phyloP scores from a whole-genome alignment of 2,797 vertebrate species.

The Glossophaga mutica region DNA sequence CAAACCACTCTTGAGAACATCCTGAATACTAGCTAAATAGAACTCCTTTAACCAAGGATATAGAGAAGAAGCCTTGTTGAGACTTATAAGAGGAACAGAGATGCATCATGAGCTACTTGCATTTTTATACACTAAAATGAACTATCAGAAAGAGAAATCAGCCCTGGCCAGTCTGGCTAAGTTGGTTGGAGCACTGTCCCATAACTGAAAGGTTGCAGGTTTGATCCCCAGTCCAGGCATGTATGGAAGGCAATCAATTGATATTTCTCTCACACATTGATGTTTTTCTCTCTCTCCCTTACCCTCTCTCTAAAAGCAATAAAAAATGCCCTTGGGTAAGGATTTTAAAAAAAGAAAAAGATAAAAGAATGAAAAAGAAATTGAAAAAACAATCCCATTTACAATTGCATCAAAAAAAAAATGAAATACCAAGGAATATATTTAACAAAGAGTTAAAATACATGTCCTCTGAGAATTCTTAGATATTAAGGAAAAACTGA shows the following conservation, averaged over 20 bases:
- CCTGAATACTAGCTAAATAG: background rate
- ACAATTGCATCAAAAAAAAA: background rate
- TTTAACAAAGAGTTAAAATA: background rate
- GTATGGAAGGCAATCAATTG: no score
- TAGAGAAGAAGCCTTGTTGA: background rate
- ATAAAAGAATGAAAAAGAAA: no score
- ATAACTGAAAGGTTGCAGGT: background rate
- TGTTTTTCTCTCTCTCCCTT: no score
- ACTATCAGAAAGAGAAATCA: background rate
- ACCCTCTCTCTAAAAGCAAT: no score
- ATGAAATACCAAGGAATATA: background rate
- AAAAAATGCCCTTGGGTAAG: no score
- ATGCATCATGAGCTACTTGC: background rate
- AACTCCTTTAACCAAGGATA: background rate
- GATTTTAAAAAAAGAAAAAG: no score
- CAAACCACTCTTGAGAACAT: background rate
- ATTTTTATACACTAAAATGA: background rate
- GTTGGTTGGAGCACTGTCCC: no score
- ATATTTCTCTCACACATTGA: no score
- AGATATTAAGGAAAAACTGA: background rate
- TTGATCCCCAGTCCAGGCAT: no score
- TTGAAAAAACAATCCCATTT: background rate
- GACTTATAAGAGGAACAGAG: background rate
- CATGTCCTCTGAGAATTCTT: background rate
- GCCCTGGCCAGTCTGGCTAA: no score